These are phyloP conservation scores for Rhineura floridana DNA, from an alignment of 2,113 vertebrate genomes.

Conservation along the genomic window DNA sequence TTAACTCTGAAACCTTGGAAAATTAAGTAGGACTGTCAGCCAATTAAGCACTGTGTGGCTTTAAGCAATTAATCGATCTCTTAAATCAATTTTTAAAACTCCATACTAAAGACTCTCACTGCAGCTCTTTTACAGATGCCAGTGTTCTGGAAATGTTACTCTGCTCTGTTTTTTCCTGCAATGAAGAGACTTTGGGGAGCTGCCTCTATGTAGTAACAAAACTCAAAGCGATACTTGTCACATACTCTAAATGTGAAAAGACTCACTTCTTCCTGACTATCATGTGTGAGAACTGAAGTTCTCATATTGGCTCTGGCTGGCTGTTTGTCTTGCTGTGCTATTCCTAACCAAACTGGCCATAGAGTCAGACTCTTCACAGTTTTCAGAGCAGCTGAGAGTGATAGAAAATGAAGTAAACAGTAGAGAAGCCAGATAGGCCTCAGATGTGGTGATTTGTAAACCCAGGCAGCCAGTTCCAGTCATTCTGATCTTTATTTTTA, in stretches of 20 bases:
- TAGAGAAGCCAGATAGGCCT: not conserved
- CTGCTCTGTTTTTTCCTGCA: not conserved
- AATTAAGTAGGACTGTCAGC: constrained; percentile 3
- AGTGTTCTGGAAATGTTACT: not conserved
- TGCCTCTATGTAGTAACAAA: not conserved
- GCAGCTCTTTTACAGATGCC: not conserved
- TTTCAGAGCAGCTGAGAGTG: not conserved
- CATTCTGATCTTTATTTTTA: constrained; percentile 7
- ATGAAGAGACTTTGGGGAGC: not conserved
- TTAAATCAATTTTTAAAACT: constrained; percentile 31
- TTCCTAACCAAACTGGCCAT: not conserved
- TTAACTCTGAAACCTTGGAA: constrained; percentile 6
- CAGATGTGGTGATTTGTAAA: constrained; percentile 10
- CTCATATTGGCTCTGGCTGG: not conserved
- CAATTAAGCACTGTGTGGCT: constrained; percentile 14
- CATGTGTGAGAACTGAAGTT: not conserved
- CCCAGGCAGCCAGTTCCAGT: not conserved
- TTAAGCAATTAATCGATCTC: constrained; percentile 30
- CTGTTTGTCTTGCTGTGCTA: not conserved
- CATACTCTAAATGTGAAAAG: not conserved
- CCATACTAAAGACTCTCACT: not conserved
- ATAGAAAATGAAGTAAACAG: not conserved
- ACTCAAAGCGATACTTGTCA: not conserved
- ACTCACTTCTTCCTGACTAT: not conserved
- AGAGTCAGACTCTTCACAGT: not conserved